These are phyloP conservation scores for Zoanthus sansibaricus DNA, from an alignment of 92 coral and sea anemone species.

Conservation along the genomic window DNA sequence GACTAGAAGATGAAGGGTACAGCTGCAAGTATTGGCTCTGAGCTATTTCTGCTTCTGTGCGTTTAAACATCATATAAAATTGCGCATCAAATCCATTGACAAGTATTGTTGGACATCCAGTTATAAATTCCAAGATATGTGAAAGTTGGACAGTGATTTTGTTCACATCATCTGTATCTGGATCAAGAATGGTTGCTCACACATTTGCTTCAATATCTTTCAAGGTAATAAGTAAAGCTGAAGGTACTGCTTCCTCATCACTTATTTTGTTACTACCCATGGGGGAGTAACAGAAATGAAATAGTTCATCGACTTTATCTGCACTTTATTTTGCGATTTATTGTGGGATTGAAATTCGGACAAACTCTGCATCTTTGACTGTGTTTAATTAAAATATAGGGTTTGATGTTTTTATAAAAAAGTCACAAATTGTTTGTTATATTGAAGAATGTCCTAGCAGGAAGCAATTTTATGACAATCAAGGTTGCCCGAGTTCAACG, in stretches of 20 bases:
- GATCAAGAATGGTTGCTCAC: conserved; percentile 62
- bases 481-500: too few species aligned
- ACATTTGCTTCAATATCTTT: conserved; percentile 65
- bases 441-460: too few species aligned
- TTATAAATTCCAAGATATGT: conserved; percentile 65
- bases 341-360: too few species aligned
- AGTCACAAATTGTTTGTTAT: too few species aligned
- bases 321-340: conserved; percentile 29
- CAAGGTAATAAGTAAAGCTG: conserved; percentile 72
- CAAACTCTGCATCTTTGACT: too few species aligned
- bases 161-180: conserved; percentile 56
- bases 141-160: conserved; percentile 48
- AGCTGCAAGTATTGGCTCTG: conserved; percentile 63
- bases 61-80: conserved; percentile 56
- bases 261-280: conserved; percentile 58
- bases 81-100: conserved; percentile 59
- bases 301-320: conserved; percentile 52
- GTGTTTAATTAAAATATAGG: too few species aligned
- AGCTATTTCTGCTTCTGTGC: conserved; percentile 59
- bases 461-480: too few species aligned
- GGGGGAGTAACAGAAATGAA: conserved; percentile 47
- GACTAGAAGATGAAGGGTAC: conserved; percentile 66
- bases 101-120: conserved; percentile 63
- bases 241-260: conserved; percentile 73
- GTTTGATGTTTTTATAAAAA: too few species aligned